Evolutionary conservation across 2,888 invertebrate species (phyloP).

Genomic region (Sinopyrophorus schimmeli): DNA sequence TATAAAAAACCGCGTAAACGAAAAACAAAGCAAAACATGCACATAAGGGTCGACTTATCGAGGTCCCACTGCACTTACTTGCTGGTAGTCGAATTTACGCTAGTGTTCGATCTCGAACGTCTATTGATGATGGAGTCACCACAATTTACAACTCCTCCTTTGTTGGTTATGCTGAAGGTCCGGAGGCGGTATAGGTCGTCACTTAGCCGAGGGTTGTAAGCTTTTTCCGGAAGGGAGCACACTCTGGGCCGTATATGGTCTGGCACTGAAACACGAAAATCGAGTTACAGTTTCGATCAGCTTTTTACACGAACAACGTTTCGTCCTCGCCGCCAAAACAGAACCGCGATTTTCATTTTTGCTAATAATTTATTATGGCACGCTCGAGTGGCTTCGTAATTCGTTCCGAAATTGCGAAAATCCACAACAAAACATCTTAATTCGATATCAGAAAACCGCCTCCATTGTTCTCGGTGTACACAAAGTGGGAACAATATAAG

Average conservation of each 20-base stretch:
- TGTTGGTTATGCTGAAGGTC: constrained; percentile 85
- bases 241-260: constrained; percentile 83
- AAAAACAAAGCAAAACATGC: too few species aligned
- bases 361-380: too few species aligned
- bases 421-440: too few species aligned
- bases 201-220: constrained; percentile 81
- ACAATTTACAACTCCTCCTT: constrained; percentile 86
- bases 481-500: too few species aligned
- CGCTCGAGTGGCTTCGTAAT: too few species aligned
- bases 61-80: constrained; percentile 58
- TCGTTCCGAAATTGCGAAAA: too few species aligned
- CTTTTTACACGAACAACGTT: constrained; percentile 10
- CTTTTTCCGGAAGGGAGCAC: constrained; percentile 83
- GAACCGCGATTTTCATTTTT: too few species aligned
- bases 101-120: constrained; percentile 83
- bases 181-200: constrained; percentile 84
- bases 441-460: too few species aligned
- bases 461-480: too few species aligned
- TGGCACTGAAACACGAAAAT: constrained; percentile 62
- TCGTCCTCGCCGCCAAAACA: too few species aligned
- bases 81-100: constrained; percentile 83
- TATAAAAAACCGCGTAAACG: background rate
- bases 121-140: constrained; percentile 88
- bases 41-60: background rate
- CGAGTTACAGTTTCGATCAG: constrained; percentile 14